Conservation (phyloP, 2,888 invertebrate species). For the Drosophila imparisetae region DNA sequence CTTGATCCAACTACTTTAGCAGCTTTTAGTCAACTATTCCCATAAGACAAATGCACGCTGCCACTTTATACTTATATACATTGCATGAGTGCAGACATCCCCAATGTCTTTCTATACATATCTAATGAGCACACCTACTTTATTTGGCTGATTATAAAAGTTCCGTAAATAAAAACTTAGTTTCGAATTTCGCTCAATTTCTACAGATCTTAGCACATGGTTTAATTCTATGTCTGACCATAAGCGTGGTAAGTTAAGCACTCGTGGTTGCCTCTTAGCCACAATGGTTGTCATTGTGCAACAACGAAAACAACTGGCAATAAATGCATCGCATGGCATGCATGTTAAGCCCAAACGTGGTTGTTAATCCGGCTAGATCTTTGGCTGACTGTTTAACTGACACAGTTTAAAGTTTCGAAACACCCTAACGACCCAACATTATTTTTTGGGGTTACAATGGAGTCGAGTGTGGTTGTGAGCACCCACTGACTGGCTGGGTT, state of each 20-base stretch:
- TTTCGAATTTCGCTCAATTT: background rate
- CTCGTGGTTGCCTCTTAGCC: slow-evolving; percentile 23
- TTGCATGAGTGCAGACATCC: background rate
- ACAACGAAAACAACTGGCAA: background rate
- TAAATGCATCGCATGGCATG: slow-evolving; percentile 5
- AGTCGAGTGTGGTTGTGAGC: slow-evolving; percentile 3
- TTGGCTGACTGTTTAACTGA: slow-evolving; percentile 33
- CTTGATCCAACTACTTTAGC: background rate
- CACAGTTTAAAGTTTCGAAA: slow-evolving; percentile 48
- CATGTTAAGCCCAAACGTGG: slow-evolving; percentile 34
- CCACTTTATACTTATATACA: background rate
- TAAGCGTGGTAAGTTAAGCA: slow-evolving; percentile 37
- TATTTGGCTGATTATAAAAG: background rate
- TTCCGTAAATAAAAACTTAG: background rate
- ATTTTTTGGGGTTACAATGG: slow-evolving; percentile 15
- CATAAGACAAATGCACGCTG: background rate
- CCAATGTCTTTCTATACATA: background rate
- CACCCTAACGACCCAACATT: background rate
- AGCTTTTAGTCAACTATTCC: background rate
- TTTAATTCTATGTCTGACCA: slow-evolving; percentile 17
- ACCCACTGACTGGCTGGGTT: slow-evolving; percentile 5
- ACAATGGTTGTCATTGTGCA: slow-evolving; percentile 41
- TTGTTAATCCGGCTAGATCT: slow-evolving; percentile 33
- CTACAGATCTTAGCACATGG: background rate
- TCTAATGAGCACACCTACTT: background rate